These are phyloP conservation scores for Coccyzus lansbergi DNA, from an alignment of 2,797 vertebrate species.

Conservation along the genomic window DNA sequence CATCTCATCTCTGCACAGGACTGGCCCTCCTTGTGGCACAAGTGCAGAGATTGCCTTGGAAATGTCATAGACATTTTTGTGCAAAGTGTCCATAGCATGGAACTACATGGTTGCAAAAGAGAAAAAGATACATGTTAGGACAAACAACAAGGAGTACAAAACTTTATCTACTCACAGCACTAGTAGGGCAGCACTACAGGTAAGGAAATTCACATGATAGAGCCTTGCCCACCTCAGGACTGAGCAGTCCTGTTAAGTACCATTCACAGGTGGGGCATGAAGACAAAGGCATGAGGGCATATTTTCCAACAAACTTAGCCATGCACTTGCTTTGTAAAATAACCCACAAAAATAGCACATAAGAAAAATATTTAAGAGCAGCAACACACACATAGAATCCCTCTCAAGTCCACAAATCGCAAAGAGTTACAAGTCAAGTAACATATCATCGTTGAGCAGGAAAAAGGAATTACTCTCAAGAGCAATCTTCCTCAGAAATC, in stretches of 20 bases:
- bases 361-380: neutral
- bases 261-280: neutral
- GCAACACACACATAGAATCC: neutral
- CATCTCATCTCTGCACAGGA: constrained; percentile 97
- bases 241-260: neutral
- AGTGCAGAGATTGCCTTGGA: constrained; percentile 94
- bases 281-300: neutral
- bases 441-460: neutral
- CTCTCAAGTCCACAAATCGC: neutral
- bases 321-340: neutral
- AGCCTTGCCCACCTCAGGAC: neutral
- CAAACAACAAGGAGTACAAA: neutral
- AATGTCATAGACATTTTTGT: constrained; percentile 91
- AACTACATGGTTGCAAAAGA: constrained; percentile 78
- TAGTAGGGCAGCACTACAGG: neutral
- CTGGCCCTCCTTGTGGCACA: constrained; percentile 94
- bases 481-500: constrained; percentile 27
- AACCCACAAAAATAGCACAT: neutral
- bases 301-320: neutral
- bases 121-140: neutral
- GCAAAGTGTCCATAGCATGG: constrained; percentile 97
- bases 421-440: neutral
- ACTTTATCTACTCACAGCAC: neutral
- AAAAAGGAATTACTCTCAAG: constrained; percentile 7
- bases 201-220: neutral